Conservation (phyloP, 2,113 vertebrate species). For the Axis porcinus region DNA sequence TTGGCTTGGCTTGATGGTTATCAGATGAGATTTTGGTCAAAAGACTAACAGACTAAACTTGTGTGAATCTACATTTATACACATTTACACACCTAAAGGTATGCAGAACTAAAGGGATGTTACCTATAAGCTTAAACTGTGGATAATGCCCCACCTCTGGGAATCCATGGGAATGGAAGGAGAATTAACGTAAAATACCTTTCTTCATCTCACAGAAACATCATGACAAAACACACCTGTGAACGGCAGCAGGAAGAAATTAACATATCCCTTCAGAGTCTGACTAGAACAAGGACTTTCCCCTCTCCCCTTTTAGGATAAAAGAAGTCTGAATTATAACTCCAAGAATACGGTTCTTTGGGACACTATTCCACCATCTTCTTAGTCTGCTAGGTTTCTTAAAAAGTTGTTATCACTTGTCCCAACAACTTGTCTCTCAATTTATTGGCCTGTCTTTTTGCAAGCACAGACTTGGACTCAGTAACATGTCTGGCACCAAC, state of each 20-base stretch:
- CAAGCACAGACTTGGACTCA: accelerated
- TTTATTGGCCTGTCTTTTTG: neutral
- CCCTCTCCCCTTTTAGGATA: neutral
- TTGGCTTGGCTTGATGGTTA: neutral
- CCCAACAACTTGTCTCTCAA: neutral
- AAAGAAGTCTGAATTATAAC: neutral
- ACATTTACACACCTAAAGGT: neutral
- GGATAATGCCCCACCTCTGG: neutral
- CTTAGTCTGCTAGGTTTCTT: neutral
- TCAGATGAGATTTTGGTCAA: neutral
- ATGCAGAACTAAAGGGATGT: neutral
- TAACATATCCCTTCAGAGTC: neutral
- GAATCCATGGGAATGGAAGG: neutral
- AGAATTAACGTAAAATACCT: neutral
- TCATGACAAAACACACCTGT: neutral
- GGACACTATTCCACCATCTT: neutral
- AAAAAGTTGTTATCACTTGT: neutral
- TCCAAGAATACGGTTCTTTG: too few relatives aligned
- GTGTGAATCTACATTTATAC: neutral
- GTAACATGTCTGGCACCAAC: neutral
- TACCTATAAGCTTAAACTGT: neutral
- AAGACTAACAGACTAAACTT: neutral
- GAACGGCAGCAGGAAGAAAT: neutral
- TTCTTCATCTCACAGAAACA: neutral
- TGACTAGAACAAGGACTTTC: neutral